Base-by-base conservation (phyloP, 2,797 vertebrate species). In the Hozukius guyotensis region DNA sequence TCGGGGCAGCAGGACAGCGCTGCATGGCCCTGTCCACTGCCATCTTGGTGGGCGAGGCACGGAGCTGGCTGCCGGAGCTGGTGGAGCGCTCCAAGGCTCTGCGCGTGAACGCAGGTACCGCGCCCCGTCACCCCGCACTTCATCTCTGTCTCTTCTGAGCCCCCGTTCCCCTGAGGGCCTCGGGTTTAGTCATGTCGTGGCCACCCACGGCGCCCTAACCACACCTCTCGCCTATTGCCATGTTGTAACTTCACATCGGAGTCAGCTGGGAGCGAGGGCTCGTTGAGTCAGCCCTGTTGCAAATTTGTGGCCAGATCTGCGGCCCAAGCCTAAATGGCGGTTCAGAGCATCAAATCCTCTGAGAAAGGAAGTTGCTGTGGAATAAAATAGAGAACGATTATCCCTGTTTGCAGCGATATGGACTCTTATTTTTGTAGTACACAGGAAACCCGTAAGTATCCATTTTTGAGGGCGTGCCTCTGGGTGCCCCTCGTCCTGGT, bases 11-110 rank as follows among this genome's bases (percentile, higher is more conserved):
- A 8, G 99, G 98, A 61, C 98, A 99, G 79, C 97, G 98, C 73
- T 99, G 99, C 88, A 99, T 99, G 98, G 98, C 99, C 25, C 94
- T 99, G 42, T 99, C 97, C 81, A 98, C 98, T 13, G 97, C 97
- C 74, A 89, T 99, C 90, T 92, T 99, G 42, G 97, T 99, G 62
- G 98, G 98, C 42, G 97, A 98, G 89, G 96, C 98, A 16, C 95
- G 91, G 66, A 93, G 93, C 86, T 99, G 98, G 99, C 93, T 99
- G 80, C 97, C 97, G 76, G 98, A 99, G 89, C 94, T 99, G 84
- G 98, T 99, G 85, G 96, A 98, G 24, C 97, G 96, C 60, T 93
- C 98, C 76, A 98, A 97, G 94, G 96, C 95, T 60, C 94, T 99
- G 65, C 95, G 94, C 52, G 97, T 99, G 85, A 99, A 97, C 87